Conservation (phyloP, 2,888 invertebrate genomes). For the Tyria jacobaeae region DNA sequence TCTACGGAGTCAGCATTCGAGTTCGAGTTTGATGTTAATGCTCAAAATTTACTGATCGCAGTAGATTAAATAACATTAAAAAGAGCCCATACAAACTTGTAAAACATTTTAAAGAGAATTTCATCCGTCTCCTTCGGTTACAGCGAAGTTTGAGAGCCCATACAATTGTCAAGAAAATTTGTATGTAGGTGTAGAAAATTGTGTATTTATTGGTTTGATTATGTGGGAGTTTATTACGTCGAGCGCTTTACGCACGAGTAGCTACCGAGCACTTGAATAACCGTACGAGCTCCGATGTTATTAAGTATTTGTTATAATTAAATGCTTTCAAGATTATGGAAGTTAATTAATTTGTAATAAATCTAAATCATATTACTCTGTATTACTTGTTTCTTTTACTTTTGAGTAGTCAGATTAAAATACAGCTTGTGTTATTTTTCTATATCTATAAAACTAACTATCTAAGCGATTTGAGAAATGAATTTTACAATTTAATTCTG, state of each 20-base stretch:
- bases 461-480: no score
- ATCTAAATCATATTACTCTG: not conserved
- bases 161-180: constrained; percentile 35
- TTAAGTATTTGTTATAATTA: not conserved
- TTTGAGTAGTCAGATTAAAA: not conserved
- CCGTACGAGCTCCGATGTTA: not conserved
- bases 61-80: no score
- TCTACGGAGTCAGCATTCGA: no score
- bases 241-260: constrained; percentile 24
- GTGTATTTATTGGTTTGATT: constrained; percentile 32
- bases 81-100: constrained; percentile 31
- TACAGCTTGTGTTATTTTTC: no score
- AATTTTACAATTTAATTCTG: no score
- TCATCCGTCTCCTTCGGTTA: constrained; percentile 38
- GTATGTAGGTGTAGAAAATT: constrained; percentile 26
- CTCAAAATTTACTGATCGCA: no score
- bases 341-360: no score
- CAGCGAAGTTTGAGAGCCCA: constrained; percentile 29
- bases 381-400: not conserved
- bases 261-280: not conserved
- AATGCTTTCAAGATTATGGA: no score
- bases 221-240: constrained; percentile 21
- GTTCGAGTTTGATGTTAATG: no score
- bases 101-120: constrained; percentile 31
- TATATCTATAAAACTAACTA: no score